Percentiles rank a stretch among this genome's conserved stretches.
These are phyloP conservation scores for Parnassius smintheus DNA, from an alignment of 2,888 invertebrate species.

Conservation along the genomic window DNA sequence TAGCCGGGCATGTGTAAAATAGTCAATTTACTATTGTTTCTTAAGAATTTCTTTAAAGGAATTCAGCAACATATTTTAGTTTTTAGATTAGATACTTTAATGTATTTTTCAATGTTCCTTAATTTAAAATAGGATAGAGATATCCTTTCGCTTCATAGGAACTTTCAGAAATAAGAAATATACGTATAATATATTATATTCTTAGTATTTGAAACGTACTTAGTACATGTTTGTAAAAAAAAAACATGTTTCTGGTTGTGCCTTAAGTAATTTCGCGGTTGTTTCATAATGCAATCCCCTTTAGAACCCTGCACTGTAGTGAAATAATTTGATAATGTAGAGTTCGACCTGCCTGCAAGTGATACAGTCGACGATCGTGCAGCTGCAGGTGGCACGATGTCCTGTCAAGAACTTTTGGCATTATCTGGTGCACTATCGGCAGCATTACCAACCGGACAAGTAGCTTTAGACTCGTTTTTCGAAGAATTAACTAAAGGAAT, in stretches of 20 bases:
- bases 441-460: constrained; percentile 92
- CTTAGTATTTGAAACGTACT: too few species aligned
- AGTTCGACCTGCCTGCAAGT: constrained; percentile 78
- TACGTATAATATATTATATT: too few species aligned
- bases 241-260: background rate
- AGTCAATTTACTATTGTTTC: constrained; percentile 47
- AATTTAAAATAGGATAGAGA: background rate
- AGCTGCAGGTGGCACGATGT: constrained; percentile 83
- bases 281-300: constrained; percentile 30
- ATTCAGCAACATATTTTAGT: background rate
- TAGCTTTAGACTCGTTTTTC: constrained; percentile 90
- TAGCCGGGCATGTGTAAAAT: constrained; percentile 66
- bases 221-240: background rate
- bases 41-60: constrained; percentile 36
- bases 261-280: constrained; percentile 30
- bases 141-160: background rate
- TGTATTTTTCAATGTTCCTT: background rate
- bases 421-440: constrained; percentile 95
- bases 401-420: constrained; percentile 95
- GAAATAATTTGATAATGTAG: constrained; percentile 50
- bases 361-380: constrained; percentile 67
- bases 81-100: background rate
- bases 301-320: constrained; percentile 44
- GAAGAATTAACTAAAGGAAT: constrained; percentile 89
- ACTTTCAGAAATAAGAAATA: background rate